These are phyloP conservation scores for Laticauda laticaudata DNA, from an alignment of 2,113 vertebrate species.

Conservation along the genomic window DNA sequence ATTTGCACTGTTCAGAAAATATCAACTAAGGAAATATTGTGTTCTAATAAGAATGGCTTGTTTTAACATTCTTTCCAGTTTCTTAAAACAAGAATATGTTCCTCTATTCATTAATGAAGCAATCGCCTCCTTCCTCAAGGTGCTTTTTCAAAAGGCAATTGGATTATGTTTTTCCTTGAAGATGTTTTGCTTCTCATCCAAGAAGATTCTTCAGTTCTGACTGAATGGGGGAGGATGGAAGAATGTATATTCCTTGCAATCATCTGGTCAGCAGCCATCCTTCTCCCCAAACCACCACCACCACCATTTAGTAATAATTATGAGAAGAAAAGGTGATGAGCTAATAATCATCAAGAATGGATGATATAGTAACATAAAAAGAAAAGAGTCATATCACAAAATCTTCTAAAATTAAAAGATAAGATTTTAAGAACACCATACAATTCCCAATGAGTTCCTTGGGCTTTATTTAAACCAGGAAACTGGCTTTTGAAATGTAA, in stretches of 20 bases:
- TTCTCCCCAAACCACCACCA: accelerated
- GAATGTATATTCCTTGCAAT: not conserved
- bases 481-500: not conserved
- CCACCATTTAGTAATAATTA: not conserved
- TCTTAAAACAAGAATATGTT: slow-evolving; percentile 17
- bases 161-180: not conserved
- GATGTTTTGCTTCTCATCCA: not conserved
- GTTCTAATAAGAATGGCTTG: not conserved
- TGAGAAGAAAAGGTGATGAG: slow-evolving; percentile 2
- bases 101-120: slow-evolving; percentile 26
- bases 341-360: not conserved
- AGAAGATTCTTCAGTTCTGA: not conserved
- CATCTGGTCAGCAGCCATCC: not conserved
- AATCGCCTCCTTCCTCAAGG: not conserved
- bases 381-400: not conserved
- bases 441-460: not conserved
- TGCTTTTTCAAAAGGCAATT: not conserved
- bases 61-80: not conserved
- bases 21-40: not conserved
- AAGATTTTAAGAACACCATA: not conserved
- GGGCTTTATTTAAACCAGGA: not conserved
- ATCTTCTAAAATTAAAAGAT: not conserved
- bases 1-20: slow-evolving; percentile 28
- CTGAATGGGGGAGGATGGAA: not conserved
- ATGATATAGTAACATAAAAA: not conserved